Base-by-base conservation (phyloP, 2,888 invertebrate species). In the Didymodactylos carnosus region DNA sequence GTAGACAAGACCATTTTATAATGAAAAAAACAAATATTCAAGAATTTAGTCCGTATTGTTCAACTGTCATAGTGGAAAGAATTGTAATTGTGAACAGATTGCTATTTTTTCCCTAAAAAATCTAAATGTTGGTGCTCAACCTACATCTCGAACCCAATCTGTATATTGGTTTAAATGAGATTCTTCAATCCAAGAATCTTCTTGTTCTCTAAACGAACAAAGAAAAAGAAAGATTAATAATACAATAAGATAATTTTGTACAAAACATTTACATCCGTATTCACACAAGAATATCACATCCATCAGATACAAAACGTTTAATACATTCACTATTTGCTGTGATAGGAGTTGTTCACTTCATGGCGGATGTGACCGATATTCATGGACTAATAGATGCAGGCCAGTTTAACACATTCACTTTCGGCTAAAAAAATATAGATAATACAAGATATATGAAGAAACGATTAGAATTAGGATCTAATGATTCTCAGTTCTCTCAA, bases 71-170 rank as follows among this genome's bases (percentile, higher is more conserved):
- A n/a, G n/a, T n/a, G n/a, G n/a, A 27, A 40, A 10, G 2, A n/a
- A 39, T 40, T n/a, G n/a, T 62, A 51, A 69, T 62, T 86, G 94
- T 1, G 97, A 97, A 82, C 97, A 97, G 77, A 92, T 93, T 3
- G 97, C 98, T 78, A 99, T 91, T 80, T 91, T 89, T 77, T 82
- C 83, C 75, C 89, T 87, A n/a, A 91, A 89, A 39, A 94, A 86
- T 6, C 92, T 92, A 79, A 94, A 87, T 62, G 91, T 89, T 1
- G 97, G 97, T 10, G 95, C 94, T 98, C 98, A 99, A 6, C 95
- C 94, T 0, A 98, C 97, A 84, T 98, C 97, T 76, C 98, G 86
- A 19, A 99, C 94, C 95, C 97, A 99, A 84, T 99, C 98, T 77
- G 91, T 92, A 84, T 99, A 98, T 78, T 91, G 92, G 83, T 95